Percentiles rank a stretch among this genome's conserved stretches.
Conservation (phyloP, 53 echinoderm and acorn worm species). For the Crossaster papposus region DNA sequence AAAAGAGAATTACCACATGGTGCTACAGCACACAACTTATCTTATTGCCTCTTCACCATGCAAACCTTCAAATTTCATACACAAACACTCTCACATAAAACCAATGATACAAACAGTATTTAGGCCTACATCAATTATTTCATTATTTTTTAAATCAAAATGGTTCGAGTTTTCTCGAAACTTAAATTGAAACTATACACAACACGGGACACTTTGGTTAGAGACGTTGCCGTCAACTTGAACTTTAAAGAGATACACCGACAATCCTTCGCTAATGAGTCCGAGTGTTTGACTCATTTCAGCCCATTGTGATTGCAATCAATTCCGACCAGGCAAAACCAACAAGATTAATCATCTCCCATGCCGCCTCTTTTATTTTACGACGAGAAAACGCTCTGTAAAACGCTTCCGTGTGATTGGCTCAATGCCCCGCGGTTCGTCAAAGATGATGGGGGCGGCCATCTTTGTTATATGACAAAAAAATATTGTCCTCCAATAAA, state of each 20-base stretch:
- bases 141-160: no score
- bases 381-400: not conserved
- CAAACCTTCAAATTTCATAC: no score
- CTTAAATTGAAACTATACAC: no score
- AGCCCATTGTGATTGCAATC: not conserved
- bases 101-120: no score
- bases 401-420: constrained; percentile 1
- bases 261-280: not conserved
- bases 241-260: not conserved
- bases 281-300: not conserved
- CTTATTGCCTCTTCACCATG: no score
- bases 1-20: no score
- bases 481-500: not conserved
- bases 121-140: no score
- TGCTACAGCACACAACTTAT: no score
- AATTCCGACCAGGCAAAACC: constrained; percentile 4
- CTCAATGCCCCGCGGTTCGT: not conserved
- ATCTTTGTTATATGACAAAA: constrained; percentile 5
- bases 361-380: constrained; percentile 3
- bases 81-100: no score
- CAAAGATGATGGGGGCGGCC: not conserved
- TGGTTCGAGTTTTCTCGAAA: no score
- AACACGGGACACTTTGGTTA: no score
- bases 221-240: not conserved
- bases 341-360: constrained; percentile 5